Evolutionary conservation across 2,888 invertebrate genomes (phyloP), one percentile per base, ranked within the genome.

Genomic region (Luperina testacea): DNA sequence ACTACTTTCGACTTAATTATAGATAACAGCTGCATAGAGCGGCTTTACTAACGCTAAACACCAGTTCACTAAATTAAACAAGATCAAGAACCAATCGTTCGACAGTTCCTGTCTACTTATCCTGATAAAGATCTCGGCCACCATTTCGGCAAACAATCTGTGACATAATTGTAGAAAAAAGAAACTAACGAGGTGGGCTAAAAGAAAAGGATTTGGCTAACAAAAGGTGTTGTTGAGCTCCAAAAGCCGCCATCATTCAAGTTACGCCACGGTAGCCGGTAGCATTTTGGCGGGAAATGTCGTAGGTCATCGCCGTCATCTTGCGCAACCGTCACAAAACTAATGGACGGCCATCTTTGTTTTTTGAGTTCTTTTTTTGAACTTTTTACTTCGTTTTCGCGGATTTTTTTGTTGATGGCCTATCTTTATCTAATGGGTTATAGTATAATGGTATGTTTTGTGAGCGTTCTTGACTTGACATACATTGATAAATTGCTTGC

Each of bases 221-320:
- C 78, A 76, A 80, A 72, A 71, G 70, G n/a, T 65, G 45, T 64
- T 61, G 51, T 64, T 64, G 67, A 67, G 15, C 27, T 20, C 64
- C 45, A 64, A 75, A 61, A 69, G 45, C 42, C 59, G 5, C 15
- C 80, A 72, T 67, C 65, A 71, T 24, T 75, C 77, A 70, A 67
- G 67, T 84, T 84, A 72, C 82, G 78, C 68, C 75, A 85, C 76
- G 78, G 82, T 77, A 78, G 85, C 78, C 53, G 72, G 72, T 69
- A 70, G 65, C 67, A 63, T 81, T 72, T 68, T 78, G 85, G 85
- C 85, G 76, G 79, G 69, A 81, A 83, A 87, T 87, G 83, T 74
- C 88, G 78, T 80, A 88, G 88, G 88, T 88, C 87, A 85, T 75
- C 85, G 80, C 42, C 65, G 82, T 76, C 84, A 85, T 85, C 65